Percentiles rank a stretch among this genome's conserved stretches.
phyloP scores from a whole-genome alignment of 2,113 vertebrate genomes.

The Aptenodytes patagonicus region DNA sequence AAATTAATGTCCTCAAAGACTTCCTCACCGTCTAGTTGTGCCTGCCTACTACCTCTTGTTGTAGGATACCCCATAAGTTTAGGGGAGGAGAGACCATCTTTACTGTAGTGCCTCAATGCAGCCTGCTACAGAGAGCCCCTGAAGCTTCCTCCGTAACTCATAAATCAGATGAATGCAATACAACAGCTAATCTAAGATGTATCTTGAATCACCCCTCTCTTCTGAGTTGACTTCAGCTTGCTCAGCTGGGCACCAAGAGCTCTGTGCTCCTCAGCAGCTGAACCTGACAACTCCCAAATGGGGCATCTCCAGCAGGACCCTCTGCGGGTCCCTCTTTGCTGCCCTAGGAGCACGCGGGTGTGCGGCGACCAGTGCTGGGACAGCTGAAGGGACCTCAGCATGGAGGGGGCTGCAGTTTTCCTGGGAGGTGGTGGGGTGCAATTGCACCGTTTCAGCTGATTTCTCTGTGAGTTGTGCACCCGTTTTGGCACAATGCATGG shows the following conservation, averaged over 20 bases:
- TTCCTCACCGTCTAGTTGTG: neutral
- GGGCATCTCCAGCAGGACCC: accelerated
- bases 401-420: neutral
- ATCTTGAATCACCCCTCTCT: neutral
- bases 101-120: neutral
- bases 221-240: neutral
- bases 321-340: neutral
- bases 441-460: neutral
- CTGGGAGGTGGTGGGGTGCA: neutral
- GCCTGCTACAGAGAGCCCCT: neutral
- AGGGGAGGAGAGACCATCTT: neutral
- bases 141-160: neutral
- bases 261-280: neutral
- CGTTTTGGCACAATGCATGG: accelerated
- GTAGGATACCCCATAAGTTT: neutral
- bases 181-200: neutral
- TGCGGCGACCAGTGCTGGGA: neutral
- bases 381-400: neutral
- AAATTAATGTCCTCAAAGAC: neutral
- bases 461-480: neutral
- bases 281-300: neutral
- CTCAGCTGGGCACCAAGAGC: neutral
- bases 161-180: neutral
- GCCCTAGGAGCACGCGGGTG: accelerated
- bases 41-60: neutral